Conservation (phyloP, 1,140 invertebrate species). For the Ips typographus region DNA sequence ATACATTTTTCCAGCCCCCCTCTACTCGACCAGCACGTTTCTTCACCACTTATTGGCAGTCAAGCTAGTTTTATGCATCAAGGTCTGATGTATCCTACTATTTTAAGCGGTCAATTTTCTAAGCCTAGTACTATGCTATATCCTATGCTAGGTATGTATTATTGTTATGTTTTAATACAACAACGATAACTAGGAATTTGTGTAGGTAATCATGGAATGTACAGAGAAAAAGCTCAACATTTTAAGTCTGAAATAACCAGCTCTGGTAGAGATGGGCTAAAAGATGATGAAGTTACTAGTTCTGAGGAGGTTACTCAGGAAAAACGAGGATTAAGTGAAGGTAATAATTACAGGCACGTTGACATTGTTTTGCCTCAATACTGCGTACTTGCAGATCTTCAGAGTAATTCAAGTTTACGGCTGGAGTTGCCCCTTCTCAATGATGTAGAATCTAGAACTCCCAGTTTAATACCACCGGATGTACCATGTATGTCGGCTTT, state of each 20-base stretch:
- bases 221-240: constrained; percentile 7
- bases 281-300: constrained; percentile 75
- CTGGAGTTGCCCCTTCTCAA: constrained; percentile 47
- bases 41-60: constrained; percentile 15
- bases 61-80: constrained; percentile 45
- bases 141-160: constrained; percentile 30
- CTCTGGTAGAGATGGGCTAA: constrained; percentile 44
- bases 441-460: constrained; percentile 33
- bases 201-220: constrained; percentile 2
- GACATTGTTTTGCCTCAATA: not conserved
- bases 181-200: not conserved
- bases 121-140: constrained; percentile 40
- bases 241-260: constrained; percentile 1
- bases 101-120: constrained; percentile 41
- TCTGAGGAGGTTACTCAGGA: constrained; percentile 62
- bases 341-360: not conserved
- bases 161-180: not conserved
- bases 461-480: constrained; percentile 40
- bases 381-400: not conserved
- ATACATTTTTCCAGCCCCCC: constrained; percentile 52
- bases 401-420: not conserved
- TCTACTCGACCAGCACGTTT: constrained; percentile 34
- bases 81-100: constrained; percentile 46
- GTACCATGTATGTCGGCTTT: constrained; percentile 50
- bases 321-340: constrained; percentile 32